Conservation (phyloP, 2,113 vertebrate genomes). For the Paracanthobrama guichenoti region DNA sequence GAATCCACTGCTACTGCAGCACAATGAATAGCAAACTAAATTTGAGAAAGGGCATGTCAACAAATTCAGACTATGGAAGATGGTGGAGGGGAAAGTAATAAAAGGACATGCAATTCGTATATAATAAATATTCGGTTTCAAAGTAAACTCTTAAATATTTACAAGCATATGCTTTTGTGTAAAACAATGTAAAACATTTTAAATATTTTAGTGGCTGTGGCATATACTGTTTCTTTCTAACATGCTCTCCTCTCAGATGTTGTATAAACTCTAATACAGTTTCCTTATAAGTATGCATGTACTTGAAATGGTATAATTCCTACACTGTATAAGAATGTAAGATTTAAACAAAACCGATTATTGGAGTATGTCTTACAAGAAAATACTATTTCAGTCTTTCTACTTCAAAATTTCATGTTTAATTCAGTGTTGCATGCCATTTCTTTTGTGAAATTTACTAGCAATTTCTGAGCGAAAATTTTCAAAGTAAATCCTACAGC, state of each 20-base stretch:
- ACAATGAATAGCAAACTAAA: slow-evolving; percentile 49
- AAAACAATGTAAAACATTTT: background rate
- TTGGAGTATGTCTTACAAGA: too few species aligned
- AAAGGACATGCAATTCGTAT: background rate
- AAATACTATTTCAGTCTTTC: too few species aligned
- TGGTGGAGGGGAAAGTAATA: background rate
- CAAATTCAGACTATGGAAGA: slow-evolving; percentile 17
- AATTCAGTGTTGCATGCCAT: too few species aligned
- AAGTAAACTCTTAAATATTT: background rate
- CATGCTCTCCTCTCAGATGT: background rate
- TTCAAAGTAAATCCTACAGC: too few species aligned
- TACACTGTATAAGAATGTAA: background rate
- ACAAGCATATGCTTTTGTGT: slow-evolving; percentile 11
- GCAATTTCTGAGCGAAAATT: too few species aligned
- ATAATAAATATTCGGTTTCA: background rate
- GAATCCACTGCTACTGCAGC: slow-evolving; percentile 39
- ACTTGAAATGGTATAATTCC: background rate
- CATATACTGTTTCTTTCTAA: background rate
- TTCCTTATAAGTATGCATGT: background rate
- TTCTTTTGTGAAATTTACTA: too few species aligned
- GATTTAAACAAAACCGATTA: too few species aligned
- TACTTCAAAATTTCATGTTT: too few species aligned
- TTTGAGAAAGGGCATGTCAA: slow-evolving; percentile 46
- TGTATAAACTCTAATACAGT: background rate
- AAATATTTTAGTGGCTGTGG: background rate